A percentile compares a stretch with the other conserved stretches of the same genome.
Conservation (phyloP, 2,797 vertebrate species). For the Myotis daubentonii region DNA sequence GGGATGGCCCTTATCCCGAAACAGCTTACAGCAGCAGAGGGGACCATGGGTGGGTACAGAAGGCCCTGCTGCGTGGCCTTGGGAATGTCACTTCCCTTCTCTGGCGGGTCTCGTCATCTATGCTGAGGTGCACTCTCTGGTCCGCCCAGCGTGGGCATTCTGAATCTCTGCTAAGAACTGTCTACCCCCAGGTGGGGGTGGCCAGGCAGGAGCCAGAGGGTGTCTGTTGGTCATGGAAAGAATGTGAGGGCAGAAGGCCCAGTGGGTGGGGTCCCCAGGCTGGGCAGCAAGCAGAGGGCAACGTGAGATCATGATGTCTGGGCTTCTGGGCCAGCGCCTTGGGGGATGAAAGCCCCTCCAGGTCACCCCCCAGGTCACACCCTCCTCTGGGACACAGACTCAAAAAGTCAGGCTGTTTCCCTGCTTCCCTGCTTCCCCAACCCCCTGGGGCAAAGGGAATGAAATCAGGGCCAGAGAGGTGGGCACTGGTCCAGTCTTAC, state of each 20-base stretch:
- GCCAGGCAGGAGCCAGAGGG: neutral
- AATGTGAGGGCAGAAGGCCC: conserved; percentile 61
- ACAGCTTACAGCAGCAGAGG: neutral
- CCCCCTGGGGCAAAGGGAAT: neutral
- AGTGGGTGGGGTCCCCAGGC: conserved; percentile 40
- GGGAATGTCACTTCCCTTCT: neutral
- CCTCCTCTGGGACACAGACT: neutral
- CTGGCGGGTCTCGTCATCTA: neutral
- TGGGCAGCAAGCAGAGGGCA: conserved; percentile 16
- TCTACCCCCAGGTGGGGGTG: neutral
- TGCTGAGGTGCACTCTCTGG: neutral
- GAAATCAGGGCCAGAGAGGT: neutral
- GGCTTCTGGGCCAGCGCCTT: conserved; percentile 6
- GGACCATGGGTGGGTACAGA: too few species aligned
- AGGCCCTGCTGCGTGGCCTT: conserved; percentile 23
- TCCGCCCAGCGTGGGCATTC: neutral
- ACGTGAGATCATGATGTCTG: conserved; percentile 58
- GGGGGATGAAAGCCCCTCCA: neutral
- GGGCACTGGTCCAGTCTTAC: neutral
- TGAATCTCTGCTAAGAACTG: neutral
- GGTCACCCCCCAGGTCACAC: neutral
- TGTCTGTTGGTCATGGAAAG: conserved; percentile 61
- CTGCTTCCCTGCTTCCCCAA: neutral
- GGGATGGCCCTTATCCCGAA: neutral
- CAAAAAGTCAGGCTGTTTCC: neutral